Conservation (phyloP, 2,797 vertebrate genomes). For the Hippoglossus hippoglossus region DNA sequence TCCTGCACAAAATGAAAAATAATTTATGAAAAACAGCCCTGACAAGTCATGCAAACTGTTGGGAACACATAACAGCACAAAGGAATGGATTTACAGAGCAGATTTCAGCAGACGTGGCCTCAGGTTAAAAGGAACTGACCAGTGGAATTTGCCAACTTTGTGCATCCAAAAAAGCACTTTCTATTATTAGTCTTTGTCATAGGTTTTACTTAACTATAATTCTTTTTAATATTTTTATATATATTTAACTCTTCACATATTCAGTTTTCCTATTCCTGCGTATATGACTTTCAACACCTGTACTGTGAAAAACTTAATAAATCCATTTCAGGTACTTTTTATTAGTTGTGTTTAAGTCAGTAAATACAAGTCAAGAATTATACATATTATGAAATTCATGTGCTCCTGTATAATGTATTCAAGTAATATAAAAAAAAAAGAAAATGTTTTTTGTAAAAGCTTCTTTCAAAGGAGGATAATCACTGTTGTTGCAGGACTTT, state of each 20-base stretch:
- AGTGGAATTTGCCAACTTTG: neutral
- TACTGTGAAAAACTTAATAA: too few relatives aligned
- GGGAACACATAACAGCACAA: slow-evolving; percentile 22
- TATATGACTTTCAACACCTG: too few relatives aligned
- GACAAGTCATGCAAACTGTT: slow-evolving; percentile 23
- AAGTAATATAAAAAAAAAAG: neutral
- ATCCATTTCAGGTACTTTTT: neutral
- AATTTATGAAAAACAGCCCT: slow-evolving; percentile 35
- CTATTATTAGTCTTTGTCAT: too few relatives aligned
- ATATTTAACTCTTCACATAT: neutral
- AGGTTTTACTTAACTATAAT: neutral
- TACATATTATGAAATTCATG: neutral
- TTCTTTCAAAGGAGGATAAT: neutral
- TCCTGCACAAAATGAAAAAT: slow-evolving; percentile 39
- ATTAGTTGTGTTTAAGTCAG: neutral
- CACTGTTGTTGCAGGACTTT: neutral
- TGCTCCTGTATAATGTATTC: neutral
- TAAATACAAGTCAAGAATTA: neutral
- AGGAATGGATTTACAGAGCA: slow-evolving; percentile 23
- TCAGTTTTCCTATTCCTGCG: neutral
- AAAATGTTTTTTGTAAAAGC: neutral
- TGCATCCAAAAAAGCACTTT: slow-evolving; percentile 2
- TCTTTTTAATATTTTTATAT: neutral
- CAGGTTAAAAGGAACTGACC: slow-evolving; percentile 1
- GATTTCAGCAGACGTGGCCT: slow-evolving; percentile 28